Evolutionary conservation across 1,140 invertebrate genomes (phyloP).

Genomic region (Rhizoglyphus robini): DNA sequence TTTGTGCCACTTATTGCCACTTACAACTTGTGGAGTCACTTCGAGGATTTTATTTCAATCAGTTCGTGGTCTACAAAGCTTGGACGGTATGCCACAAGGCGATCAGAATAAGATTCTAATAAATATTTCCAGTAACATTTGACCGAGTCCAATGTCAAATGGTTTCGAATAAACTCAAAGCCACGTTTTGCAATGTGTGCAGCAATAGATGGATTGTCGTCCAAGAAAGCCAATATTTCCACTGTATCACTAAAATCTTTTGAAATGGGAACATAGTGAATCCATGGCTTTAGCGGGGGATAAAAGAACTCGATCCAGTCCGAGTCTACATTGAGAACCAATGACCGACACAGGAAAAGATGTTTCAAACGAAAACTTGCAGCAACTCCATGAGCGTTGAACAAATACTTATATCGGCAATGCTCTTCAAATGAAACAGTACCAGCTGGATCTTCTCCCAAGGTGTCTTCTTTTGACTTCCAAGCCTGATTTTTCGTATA

Average conservation of each 20-base stretch:
- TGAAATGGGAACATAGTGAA: slow-evolving; percentile 79
- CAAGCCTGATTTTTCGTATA: slow-evolving; percentile 98
- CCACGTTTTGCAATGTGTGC: slow-evolving; percentile 67
- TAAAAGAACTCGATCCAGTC: slow-evolving; percentile 97
- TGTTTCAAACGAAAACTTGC: slow-evolving; percentile 95
- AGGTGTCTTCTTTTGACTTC: slow-evolving; percentile 80
- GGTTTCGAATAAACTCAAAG: slow-evolving; percentile 62
- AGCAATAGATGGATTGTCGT: slow-evolving; percentile 55
- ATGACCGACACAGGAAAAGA: slow-evolving; percentile 77
- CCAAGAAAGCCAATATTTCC: slow-evolving; percentile 59
- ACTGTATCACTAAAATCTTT: slow-evolving; percentile 50
- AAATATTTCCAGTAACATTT: slow-evolving; percentile 74
- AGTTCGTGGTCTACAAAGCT: not conserved
- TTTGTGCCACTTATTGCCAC: not conserved
- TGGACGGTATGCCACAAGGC: not conserved
- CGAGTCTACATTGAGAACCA: slow-evolving; percentile 89
- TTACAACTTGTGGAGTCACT: not conserved
- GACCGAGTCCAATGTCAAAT: slow-evolving; percentile 67
- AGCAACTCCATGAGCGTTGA: slow-evolving; percentile 90
- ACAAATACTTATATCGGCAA: slow-evolving; percentile 67
- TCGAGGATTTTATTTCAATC: not conserved
- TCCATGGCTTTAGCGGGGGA: slow-evolving; percentile 74
- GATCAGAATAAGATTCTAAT: slow-evolving; percentile 56
- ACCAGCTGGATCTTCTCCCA: slow-evolving; percentile 58
- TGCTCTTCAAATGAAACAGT: slow-evolving; percentile 83